These are phyloP conservation scores for Miichthys miiuy DNA, from an alignment of 2,797 vertebrate species.

Conservation along the genomic window DNA sequence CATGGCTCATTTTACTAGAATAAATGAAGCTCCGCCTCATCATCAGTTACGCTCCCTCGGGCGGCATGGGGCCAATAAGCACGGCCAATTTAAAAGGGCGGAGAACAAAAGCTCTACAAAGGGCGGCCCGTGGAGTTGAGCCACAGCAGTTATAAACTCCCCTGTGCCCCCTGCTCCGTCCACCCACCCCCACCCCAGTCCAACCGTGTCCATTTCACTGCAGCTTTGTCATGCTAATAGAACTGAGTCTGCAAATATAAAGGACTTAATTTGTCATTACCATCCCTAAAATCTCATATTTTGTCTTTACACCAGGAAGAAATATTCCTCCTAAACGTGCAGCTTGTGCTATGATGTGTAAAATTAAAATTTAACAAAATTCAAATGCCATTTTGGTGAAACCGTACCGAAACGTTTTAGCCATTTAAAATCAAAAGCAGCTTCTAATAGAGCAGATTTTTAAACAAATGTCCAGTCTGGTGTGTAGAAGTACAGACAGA, in stretches of 20 bases:
- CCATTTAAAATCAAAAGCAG: conserved; percentile 2
- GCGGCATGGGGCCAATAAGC: conserved; percentile 94
- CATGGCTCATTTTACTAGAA: conserved; percentile 92
- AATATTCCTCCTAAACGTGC: conserved; percentile 83
- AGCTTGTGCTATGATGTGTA: conserved; percentile 54
- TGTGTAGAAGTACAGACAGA: not conserved
- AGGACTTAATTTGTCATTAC: conserved; percentile 97
- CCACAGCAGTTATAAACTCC: conserved; percentile 82
- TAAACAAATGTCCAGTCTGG: not conserved
- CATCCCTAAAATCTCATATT: conserved; percentile 83
- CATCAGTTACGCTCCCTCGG: conserved; percentile 93
- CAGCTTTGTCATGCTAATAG: conserved; percentile 97
- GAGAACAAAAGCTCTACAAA: conserved; percentile 92
- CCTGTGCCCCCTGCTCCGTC: conserved; percentile 71
- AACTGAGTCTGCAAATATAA: conserved; percentile 96
- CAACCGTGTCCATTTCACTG: conserved; percentile 94
- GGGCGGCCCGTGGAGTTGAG: conserved; percentile 88
- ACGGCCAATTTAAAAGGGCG: conserved; percentile 91
- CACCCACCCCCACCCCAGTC: conserved; percentile 78
- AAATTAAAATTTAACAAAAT: conserved; percentile 23
- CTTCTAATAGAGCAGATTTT: not conserved
- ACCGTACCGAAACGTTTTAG: not conserved
- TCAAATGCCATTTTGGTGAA: conserved; percentile 4
- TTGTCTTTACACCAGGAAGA: conserved; percentile 48
- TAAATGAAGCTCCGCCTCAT: conserved; percentile 92